A percentile compares a stretch with the other conserved stretches of the same genome.
phyloP scores from a whole-genome alignment of 2,113 vertebrate genomes.

The Fukomys damarensis region DNA sequence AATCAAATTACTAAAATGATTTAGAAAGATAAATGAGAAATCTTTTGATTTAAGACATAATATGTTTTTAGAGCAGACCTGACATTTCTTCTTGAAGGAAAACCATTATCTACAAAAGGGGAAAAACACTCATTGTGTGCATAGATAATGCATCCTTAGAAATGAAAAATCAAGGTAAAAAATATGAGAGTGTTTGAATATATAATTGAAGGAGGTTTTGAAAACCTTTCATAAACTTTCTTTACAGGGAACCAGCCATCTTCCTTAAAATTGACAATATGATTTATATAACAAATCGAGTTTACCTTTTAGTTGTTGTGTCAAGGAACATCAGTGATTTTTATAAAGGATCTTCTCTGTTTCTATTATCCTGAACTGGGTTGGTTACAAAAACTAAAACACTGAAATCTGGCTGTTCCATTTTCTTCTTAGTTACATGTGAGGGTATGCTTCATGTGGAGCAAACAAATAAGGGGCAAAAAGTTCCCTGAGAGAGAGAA shows the following conservation, averaged over 20 bases:
- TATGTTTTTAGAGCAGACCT: neutral
- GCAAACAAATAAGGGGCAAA: neutral
- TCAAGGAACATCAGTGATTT: slow-evolving; percentile 48
- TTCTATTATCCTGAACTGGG: neutral
- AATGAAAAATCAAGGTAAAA: slow-evolving; percentile 69
- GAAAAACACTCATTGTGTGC: slow-evolving; percentile 1
- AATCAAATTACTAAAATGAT: slow-evolving; percentile 58
- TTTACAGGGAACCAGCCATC: slow-evolving; percentile 57
- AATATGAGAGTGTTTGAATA: slow-evolving; percentile 24
- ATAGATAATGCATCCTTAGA: slow-evolving; percentile 54
- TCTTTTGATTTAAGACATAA: slow-evolving; percentile 34
- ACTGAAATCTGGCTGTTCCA: neutral
- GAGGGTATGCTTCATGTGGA: accelerated
- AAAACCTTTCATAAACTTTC: slow-evolving; percentile 42
- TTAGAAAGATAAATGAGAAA: slow-evolving; percentile 27
- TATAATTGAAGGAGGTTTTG: slow-evolving; percentile 50
- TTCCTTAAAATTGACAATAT: slow-evolving; percentile 20
- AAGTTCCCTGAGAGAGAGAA: too few species aligned
- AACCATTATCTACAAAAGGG: slow-evolving; percentile 47
- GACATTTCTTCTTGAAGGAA: slow-evolving; percentile 16
- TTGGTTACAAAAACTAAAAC: neutral
- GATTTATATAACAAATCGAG: slow-evolving; percentile 60
- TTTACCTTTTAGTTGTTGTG: slow-evolving; percentile 48
- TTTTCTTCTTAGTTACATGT: neutral
- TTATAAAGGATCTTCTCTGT: neutral